Evolutionary conservation across 2,888 invertebrate species (phyloP).

Genomic region (Rhaphigaster nebulosa): DNA sequence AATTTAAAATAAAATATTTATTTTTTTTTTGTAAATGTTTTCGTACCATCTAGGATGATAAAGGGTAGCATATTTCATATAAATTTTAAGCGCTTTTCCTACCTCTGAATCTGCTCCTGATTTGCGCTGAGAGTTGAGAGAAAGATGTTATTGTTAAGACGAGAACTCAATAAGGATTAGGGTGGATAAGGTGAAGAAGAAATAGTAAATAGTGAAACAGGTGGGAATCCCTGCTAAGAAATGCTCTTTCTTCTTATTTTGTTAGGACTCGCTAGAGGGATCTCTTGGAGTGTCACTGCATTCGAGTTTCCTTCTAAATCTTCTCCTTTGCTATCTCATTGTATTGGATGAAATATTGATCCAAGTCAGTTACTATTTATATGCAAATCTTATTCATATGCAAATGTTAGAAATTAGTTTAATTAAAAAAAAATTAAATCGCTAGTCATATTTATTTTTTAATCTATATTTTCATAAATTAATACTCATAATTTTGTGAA

Average conservation of each 20-base stretch:
- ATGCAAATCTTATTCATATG: neutral
- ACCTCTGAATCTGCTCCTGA: neutral
- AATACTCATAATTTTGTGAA: too few relatives aligned
- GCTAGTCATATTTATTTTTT: too few relatives aligned
- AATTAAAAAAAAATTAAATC: neutral
- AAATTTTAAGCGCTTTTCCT: neutral
- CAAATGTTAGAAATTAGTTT: neutral
- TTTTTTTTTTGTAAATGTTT: too few relatives aligned
- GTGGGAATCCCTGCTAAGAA: neutral
- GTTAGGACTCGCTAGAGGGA: neutral
- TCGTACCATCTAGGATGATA: neutral
- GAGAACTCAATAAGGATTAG: neutral
- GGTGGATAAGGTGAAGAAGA: neutral
- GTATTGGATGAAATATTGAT: neutral
- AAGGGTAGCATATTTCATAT: neutral
- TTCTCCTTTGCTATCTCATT: neutral
- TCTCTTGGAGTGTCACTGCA: neutral
- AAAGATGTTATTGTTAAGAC: neutral
- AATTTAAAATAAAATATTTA: too few relatives aligned
- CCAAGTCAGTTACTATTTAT: neutral
- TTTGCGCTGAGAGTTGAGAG: neutral
- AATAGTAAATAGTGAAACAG: conserved; percentile 14
- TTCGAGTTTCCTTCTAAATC: neutral
- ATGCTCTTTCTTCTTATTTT: neutral
- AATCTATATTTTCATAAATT: too few relatives aligned